Evolutionary conservation across 1,140 invertebrate genomes (phyloP), one percentile per base, ranked within the genome.

Genomic region (Aphelenchoides besseyi): DNA sequence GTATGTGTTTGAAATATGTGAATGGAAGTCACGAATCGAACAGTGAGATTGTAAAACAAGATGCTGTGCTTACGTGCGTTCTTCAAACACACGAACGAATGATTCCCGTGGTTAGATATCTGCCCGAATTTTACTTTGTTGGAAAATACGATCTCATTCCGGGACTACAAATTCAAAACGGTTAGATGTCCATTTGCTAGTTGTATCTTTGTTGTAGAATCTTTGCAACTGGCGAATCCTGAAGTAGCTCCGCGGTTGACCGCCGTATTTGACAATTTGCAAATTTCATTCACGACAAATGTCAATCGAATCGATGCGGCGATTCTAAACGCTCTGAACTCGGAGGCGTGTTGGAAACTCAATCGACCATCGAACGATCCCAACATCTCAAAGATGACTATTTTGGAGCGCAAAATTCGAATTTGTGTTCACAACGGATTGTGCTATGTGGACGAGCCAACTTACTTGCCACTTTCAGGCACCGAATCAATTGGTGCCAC

Each of bases 341-440:
- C 37, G 57, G 73, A 74, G 16, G 12, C 41, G 2, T 77, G 74
- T 29, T 74, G 36, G 18, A 30, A 54, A 18, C n/a, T 70, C 2
- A 74, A 74, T 35, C 37, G 55, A 29, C 55, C 73, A 23, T 36
- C 54, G 2, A 61, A 59, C 23, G 73, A 75, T 61, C 18, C 52
- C 16, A 61, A 18, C 18, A 18, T 33, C 9, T 28, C 23, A 36
- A 48, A 59, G 18, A 36, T 74, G 29, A 32, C 8, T 26, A 48
- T 74, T 5, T 36, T 74, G 9, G 73, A 74, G 53, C 12, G 73
- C 32, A 29, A 67, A 16, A n/a, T 74, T 5, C 12, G 74, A 54
- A 72, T 78, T 55, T 74, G 76, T 23, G 37, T 79, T 9, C 76
- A 78, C 48, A 78, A 78, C 41, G 70, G 76, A 16, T 57, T 78